Evolutionary conservation across 2,888 invertebrate genomes (phyloP).

Genomic region (Aspidiotus rigidus): DNA sequence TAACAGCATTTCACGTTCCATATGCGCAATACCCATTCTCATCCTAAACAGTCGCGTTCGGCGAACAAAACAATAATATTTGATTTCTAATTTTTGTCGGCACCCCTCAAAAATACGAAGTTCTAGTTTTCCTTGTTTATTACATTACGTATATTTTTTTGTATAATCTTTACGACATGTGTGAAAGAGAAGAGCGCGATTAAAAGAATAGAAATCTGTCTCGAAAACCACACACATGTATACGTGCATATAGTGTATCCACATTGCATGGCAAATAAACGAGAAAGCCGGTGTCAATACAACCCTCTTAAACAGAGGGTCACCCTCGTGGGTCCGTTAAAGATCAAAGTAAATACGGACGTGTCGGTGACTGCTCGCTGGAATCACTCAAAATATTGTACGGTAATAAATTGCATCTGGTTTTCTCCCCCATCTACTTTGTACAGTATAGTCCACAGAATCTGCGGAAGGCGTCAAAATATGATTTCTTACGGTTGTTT

Average conservation of each 20-base stretch:
- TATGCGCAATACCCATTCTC: too few species aligned
- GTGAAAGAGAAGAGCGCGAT: too few species aligned
- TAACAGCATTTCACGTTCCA: too few species aligned
- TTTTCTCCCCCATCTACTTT: constrained; percentile 12
- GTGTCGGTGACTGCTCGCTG: constrained; percentile 29
- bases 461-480: background rate
- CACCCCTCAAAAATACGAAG: too few species aligned
- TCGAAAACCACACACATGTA: background rate
- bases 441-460: background rate
- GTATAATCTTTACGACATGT: too few species aligned
- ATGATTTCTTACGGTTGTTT: background rate
- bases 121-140: too few species aligned
- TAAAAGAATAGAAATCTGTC: too few species aligned
- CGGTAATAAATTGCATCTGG: constrained; percentile 32
- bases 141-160: too few species aligned
- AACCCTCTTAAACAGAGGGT: constrained; percentile 9
- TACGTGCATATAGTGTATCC: background rate
- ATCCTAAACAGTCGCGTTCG: too few species aligned
- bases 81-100: too few species aligned
- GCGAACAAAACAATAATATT: too few species aligned
- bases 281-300: background rate
- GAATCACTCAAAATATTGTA: constrained; percentile 28
- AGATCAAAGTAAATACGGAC: constrained; percentile 27
- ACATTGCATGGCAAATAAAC: background rate
- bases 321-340: constrained; percentile 12